These are phyloP conservation scores for Zaprionus lachaisei DNA, from an alignment of 1,140 invertebrate genomes.

Conservation along the genomic window DNA sequence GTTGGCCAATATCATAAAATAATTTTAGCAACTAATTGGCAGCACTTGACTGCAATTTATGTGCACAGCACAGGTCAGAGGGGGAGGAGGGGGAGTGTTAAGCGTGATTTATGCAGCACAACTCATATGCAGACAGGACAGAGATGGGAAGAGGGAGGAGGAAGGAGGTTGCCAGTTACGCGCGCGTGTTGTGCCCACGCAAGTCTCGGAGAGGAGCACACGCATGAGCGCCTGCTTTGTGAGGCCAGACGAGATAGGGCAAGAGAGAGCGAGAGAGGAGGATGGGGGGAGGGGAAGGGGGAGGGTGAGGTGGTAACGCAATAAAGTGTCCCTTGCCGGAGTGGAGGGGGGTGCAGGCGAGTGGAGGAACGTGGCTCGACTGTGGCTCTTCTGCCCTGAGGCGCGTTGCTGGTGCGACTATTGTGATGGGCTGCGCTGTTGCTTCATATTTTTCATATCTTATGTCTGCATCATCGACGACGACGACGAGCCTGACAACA, in stretches of 20 bases:
- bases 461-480: slow-evolving; percentile 77
- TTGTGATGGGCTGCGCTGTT: slow-evolving; percentile 72
- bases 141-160: neutral
- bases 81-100: slow-evolving; percentile 54
- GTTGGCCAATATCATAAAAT: slow-evolving; percentile 76
- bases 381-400: neutral
- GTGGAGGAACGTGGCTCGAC: neutral
- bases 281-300: neutral
- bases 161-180: slow-evolving; percentile 23
- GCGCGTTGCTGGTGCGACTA: slow-evolving; percentile 59
- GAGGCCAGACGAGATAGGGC: neutral
- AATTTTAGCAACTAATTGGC: slow-evolving; percentile 80
- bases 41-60: slow-evolving; percentile 82
- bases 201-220: slow-evolving; percentile 27
- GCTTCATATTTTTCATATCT: slow-evolving; percentile 81
- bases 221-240: slow-evolving; percentile 59
- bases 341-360: neutral
- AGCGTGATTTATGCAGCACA: slow-evolving; percentile 71
- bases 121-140: neutral
- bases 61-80: slow-evolving; percentile 21
- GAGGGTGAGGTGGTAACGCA: neutral
- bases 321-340: slow-evolving; percentile 35
- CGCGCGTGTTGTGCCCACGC: slow-evolving; percentile 52
- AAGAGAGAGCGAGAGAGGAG: neutral
- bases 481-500: slow-evolving; percentile 56